Conservation (phyloP, 2,888 invertebrate species). For the Drosophila phalerata region DNA sequence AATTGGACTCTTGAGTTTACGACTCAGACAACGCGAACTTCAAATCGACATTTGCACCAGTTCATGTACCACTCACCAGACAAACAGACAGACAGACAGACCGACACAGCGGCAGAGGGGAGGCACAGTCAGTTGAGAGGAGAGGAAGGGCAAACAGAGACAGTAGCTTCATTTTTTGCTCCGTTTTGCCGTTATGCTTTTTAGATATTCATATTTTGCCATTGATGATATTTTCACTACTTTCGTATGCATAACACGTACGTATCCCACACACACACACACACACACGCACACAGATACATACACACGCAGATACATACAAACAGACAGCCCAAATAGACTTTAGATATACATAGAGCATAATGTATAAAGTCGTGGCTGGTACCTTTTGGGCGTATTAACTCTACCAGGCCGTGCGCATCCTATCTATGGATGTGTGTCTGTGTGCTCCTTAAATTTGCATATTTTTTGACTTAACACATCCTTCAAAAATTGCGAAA, state of each 20-base stretch:
- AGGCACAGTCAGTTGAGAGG: neutral
- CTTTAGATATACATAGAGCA: constrained; percentile 27
- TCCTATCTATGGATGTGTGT: constrained; percentile 30
- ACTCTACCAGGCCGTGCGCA: constrained; percentile 52
- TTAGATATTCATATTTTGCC: constrained; percentile 80
- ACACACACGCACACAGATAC: constrained; percentile 19
- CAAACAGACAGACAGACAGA: constrained; percentile 1
- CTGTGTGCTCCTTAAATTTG: constrained; percentile 60
- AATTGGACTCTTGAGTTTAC: constrained; percentile 43
- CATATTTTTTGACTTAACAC: constrained; percentile 81
- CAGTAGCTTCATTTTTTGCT: constrained; percentile 55
- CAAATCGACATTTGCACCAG: constrained; percentile 75
- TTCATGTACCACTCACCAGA: constrained; percentile 37
- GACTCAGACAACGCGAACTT: constrained; percentile 57
- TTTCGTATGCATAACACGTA: constrained; percentile 80
- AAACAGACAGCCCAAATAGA: constrained; percentile 32
- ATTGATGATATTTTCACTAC: constrained; percentile 81
- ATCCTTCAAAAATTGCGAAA: constrained; percentile 80
- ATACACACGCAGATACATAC: constrained; percentile 43
- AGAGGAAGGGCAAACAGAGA: constrained; percentile 27
- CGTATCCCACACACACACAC: constrained; percentile 52
- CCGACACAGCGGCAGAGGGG: neutral
- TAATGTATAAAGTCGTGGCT: constrained; percentile 13
- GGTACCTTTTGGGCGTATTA: constrained; percentile 49
- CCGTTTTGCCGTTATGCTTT: constrained; percentile 75